phyloP scores from a whole-genome alignment of 2,113 vertebrate genomes.

The Erythrolamprus reginae region DNA sequence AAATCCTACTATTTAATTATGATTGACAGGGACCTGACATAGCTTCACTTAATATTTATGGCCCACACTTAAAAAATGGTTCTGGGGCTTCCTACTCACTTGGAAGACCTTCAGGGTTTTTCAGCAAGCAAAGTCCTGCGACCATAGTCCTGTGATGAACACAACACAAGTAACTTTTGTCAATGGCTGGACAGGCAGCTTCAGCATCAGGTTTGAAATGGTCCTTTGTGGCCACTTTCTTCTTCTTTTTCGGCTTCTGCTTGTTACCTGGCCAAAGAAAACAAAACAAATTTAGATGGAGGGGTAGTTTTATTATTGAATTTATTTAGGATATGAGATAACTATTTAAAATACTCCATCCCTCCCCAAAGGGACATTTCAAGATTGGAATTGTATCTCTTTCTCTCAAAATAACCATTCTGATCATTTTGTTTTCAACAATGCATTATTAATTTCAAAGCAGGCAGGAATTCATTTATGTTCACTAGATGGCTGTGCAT shows the following conservation, averaged over 20 bases:
- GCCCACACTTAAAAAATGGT: not conserved
- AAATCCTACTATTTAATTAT: not conserved
- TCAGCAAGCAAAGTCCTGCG: slow-evolving; percentile 80
- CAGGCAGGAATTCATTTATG: not conserved
- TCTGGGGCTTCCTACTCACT: slow-evolving; percentile 40
- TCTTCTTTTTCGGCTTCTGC: slow-evolving; percentile 77
- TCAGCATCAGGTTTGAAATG: slow-evolving; percentile 7
- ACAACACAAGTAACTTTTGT: slow-evolving; percentile 89
- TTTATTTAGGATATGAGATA: not conserved
- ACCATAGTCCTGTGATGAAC: slow-evolving; percentile 94
- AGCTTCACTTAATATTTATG: not conserved
- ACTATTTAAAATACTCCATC: not conserved
- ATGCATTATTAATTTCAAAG: not conserved
- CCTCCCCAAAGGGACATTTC: not conserved
- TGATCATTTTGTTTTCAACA: not conserved
- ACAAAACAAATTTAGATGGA: rapidly evolving
- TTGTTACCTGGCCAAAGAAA: slow-evolving; percentile 66
- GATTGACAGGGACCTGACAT: not conserved
- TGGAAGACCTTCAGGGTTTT: slow-evolving; percentile 53
- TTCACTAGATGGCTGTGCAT: not conserved
- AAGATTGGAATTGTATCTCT: not conserved
- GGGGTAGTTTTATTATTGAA: not conserved
- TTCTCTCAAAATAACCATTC: not conserved
- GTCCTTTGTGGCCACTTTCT: slow-evolving; percentile 39
- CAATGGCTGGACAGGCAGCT: slow-evolving; percentile 59